Evolutionary conservation across 2,113 vertebrate species (phyloP), one percentile per base, ranked within the genome.

Genomic region (Romanogobio albipinnatus): DNA sequence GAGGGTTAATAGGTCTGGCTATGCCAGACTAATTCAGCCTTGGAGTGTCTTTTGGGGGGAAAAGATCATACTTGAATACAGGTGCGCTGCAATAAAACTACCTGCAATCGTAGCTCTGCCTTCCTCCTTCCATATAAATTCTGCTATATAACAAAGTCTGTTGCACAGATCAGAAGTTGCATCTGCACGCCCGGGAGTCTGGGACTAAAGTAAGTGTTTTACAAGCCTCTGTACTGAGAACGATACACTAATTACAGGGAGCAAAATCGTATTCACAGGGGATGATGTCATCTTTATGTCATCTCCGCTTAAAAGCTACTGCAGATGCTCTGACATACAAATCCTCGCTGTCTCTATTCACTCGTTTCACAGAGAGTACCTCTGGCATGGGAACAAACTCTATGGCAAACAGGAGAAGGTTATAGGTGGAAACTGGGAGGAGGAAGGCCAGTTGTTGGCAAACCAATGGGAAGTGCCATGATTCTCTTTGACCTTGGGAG

Each of bases 381-480:
- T 33, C 39, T 64, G 59, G 15, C 24, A 66, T 81, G 59, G 62
- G 36, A 81, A 68, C 76, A 61, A 9, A 33, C 74, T 84, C 66
- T 66, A 61, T 3, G 19, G 61, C 64, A 64, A 76, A 56, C 53
- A 53, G 11, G 68, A 62, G 51, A 81, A 45, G 81, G 85, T 84
- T 71, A 86, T 53, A 58, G 70, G 80, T 43, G 22, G 36, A 76
- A 53, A 26, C 66, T 74, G 84, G 76, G 39, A 90, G 88, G 82
- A 85, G 88, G 53, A 83, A 83, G 89, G 84, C 87, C 85, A 56
- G 83, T 62, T 90, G 91, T 88, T 90, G 92, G 91, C 90, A 91
- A 87, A 88, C 90, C 87, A 90, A 90, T 86, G 87, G 92, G 91
- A 93, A 93, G 91, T 87, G 90, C 92, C 90, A 89, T 89, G 90